Percentiles rank a stretch among this genome's conserved stretches.
These are phyloP conservation scores for Pristionchus japonicus DNA, from an alignment of 2,888 invertebrate species.

Conservation along the genomic window DNA sequence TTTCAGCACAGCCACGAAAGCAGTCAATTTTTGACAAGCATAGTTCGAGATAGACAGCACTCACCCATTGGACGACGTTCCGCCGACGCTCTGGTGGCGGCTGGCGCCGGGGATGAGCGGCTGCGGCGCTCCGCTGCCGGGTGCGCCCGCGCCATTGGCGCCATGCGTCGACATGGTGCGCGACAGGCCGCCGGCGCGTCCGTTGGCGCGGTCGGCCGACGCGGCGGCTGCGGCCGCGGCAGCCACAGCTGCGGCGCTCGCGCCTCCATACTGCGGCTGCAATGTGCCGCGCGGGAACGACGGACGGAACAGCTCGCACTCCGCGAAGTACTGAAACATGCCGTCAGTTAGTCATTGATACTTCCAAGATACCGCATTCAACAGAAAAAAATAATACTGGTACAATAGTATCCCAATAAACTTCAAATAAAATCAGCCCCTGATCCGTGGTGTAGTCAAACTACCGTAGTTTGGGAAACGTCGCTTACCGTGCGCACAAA, in stretches of 20 bases:
- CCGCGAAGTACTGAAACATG: constrained; percentile 44
- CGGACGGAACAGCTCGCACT: constrained; percentile 49
- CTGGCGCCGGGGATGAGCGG: constrained; percentile 45
- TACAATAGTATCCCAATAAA: no score
- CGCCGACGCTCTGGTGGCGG: constrained; percentile 44
- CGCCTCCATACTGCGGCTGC: constrained; percentile 4
- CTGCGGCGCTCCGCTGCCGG: constrained; percentile 35
- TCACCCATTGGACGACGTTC: constrained; percentile 8
- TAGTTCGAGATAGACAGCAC: no score
- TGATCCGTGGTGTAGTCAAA: background rate
- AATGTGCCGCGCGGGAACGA: constrained; percentile 38
- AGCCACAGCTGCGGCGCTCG: background rate
- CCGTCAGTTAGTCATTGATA: background rate
- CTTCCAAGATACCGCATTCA: no score
- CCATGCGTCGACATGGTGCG: constrained; percentile 41
- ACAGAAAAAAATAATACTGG: no score
- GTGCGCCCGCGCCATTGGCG: background rate
- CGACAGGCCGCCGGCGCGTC: constrained; percentile 36
- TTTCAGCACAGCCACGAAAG: background rate
- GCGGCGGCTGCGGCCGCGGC: background rate
- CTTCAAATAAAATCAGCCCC: background rate
- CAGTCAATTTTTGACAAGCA: no score
- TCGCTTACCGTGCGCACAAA: constrained; percentile 69
- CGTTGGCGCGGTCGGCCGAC: background rate
- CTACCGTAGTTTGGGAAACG: background rate